phyloP scores from a whole-genome alignment of 1,140 invertebrate genomes.

The Lasioglossum albipes region DNA sequence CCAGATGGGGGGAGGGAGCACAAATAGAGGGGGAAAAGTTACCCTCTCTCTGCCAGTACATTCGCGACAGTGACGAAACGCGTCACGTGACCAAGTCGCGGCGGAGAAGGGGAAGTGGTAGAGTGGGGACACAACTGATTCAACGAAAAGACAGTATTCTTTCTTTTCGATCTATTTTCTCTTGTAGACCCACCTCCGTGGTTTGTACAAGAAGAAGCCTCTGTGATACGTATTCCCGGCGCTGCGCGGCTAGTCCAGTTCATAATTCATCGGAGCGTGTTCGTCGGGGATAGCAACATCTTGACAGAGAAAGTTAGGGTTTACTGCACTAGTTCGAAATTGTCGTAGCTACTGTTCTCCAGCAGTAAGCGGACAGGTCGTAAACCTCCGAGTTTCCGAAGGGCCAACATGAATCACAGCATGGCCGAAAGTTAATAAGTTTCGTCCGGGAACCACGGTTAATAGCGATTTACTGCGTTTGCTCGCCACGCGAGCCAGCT shows the following conservation, averaged over 20 bases:
- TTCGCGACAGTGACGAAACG: too few relatives aligned
- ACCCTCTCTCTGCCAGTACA: too few relatives aligned
- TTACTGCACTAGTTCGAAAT: constrained; percentile 1
- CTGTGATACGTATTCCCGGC: too few relatives aligned
- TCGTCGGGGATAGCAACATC: neutral
- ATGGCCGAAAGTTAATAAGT: neutral
- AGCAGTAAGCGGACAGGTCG: neutral
- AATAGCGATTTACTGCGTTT: constrained; percentile 3
- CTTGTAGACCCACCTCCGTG: too few relatives aligned
- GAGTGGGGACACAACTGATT: too few relatives aligned
- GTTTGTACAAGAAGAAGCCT: too few relatives aligned
- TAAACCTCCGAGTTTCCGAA: constrained; percentile 1
- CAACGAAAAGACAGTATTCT: too few relatives aligned
- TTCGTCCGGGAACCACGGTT: neutral
- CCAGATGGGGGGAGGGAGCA: too few relatives aligned
- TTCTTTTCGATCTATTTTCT: too few relatives aligned
- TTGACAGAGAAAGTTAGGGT: constrained; percentile 1
- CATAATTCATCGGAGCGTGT: neutral
- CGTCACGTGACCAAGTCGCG: too few relatives aligned
- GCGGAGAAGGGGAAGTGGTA: too few relatives aligned
- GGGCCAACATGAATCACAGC: constrained; percentile 5
- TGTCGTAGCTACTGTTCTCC: neutral
- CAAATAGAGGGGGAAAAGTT: too few relatives aligned
- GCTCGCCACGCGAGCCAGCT: neutral
- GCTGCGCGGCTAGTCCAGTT: neutral